Base-by-base conservation (phyloP, 1,140 invertebrate genomes). In the Onthophagus taurus region DNA sequence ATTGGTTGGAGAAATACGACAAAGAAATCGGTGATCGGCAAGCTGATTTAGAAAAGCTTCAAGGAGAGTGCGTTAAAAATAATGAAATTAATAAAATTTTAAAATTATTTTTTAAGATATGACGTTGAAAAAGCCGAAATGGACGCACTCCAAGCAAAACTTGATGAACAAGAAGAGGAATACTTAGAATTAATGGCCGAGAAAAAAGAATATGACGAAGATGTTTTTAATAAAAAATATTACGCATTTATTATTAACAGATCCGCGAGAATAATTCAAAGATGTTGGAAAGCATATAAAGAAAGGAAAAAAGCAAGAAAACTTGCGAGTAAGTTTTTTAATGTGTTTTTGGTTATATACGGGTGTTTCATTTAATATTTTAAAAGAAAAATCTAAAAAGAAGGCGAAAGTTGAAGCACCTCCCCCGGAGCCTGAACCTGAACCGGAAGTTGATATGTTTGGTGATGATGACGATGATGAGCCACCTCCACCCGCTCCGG, bases 1-100 rank as follows among this genome's bases (percentile, higher is more conserved):
- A 51, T 38, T 61, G 59, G 59, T 13, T 63, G 0, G 36, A 48
- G 7, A 61, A 58, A 39, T 63, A 54, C 33, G 60, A 63, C 31
- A 44, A 49, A 17, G 59, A 61, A 41, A 51, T 63, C 3, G 56
- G 57, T 6, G 60, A 63, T 11, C 54, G 51, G 31, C 57, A 61
- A 23, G 18, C 46, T 4, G 49, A 60, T 43, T 53, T 49, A 18
- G 57, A 60, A n/a, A 44, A 43, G n/a, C 11, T 63, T 2, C 51
- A 50, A 21, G 45, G 50, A 42, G 31, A 43, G 55, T 60, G 24
- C 6, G 5, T 26, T 48, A 43, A 29, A 16, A 20, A 31, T n/a
- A n/a, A n/a, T n/a, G n/a, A 14, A 13, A 19, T 42, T 20, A 44
- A 16, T 33, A 17, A 17, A 12, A 13, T 31, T 34, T 37, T 36